Base-by-base conservation (phyloP, 2,113 vertebrate genomes). In the Limanda limanda region DNA sequence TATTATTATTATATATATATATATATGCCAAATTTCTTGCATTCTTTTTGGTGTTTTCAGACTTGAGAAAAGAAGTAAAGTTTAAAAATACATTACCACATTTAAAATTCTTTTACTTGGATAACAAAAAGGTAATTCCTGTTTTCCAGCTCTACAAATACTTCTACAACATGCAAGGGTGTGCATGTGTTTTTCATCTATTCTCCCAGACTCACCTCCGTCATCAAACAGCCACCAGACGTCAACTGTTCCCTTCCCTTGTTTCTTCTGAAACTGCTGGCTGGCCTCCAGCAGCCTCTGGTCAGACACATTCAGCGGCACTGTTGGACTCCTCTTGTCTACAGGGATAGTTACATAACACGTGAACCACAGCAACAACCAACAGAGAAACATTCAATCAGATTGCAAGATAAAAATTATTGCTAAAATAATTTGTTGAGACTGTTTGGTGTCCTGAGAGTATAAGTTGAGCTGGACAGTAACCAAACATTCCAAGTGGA, bases 221-320 rank as follows among this genome's bases (percentile, higher is more conserved):
- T 99, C 97, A 81, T 99, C 98, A 90, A 99, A 99, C 79, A 99
- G 96, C 98, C 98, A 99, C 98, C 98, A 99, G 12, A 99, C 97
- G 2, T 99, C 98, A 88, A 99, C 96, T 2, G 97, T 99, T 60
- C 96, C 97, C 90, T 98, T 99, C 47, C 97, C 97, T 91, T 99
- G 98, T 75, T 98, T 98, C 91, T 95, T 96, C 93, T 96, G 96
- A 93, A 99, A 99, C 82, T 97, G 97, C 80, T 94, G 94, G 89
- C 97, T 98, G 78, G 97, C 96, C 86, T 98, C 96, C 86, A 99
- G 94, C 74, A 99, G 95, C 82, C 95, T 96, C 94, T 99, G 97
- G 86, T 99, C 97, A 1, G 92, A 91, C 79, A 96, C 21, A 4
- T 96, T 98, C 77, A 99, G 92, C 25, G 96, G 95, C 12, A 94